Percentiles rank a stretch among this genome's conserved stretches.
Evolutionary conservation across 2,113 vertebrate genomes (phyloP).

Genomic region (Rhabdornis inornatus): DNA sequence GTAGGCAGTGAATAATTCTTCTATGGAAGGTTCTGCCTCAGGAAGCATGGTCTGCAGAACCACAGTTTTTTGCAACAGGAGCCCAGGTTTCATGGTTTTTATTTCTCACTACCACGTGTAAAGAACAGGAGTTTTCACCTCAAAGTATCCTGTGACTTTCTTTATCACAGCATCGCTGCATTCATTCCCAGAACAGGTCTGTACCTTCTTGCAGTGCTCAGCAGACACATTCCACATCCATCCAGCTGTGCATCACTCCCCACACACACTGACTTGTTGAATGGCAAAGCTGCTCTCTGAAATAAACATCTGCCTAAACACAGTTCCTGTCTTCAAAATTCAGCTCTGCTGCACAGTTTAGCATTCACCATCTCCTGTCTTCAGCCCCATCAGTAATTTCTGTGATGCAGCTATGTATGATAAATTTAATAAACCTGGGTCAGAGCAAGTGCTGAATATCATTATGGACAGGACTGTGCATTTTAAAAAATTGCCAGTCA

Average conservation of each 20-base stretch:
- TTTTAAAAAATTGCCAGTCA: neutral
- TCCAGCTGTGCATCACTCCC: neutral
- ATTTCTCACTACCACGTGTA: fast-evolving
- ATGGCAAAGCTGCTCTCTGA: neutral
- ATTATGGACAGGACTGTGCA: neutral
- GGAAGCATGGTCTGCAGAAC: fast-evolving
- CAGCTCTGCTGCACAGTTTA: neutral
- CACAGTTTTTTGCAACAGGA: neutral
- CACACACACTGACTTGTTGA: neutral
- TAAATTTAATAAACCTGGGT: neutral
- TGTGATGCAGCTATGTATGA: neutral
- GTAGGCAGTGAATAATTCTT: neutral
- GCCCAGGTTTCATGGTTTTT: neutral
- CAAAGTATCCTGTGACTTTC: neutral
- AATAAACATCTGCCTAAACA: neutral
- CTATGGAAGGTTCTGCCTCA: neutral
- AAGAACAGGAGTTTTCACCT: neutral
- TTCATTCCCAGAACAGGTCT: neutral
- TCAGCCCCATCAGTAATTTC: neutral
- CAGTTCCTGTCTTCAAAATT: neutral
- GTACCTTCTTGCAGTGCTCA: neutral
- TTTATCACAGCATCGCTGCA: neutral
- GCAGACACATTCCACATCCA: neutral
- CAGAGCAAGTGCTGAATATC: neutral
- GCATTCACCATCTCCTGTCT: neutral